Percentiles rank a stretch among this genome's conserved stretches.
Conservation (phyloP, 2,113 vertebrate species). For the Ahaetulla prasina region DNA sequence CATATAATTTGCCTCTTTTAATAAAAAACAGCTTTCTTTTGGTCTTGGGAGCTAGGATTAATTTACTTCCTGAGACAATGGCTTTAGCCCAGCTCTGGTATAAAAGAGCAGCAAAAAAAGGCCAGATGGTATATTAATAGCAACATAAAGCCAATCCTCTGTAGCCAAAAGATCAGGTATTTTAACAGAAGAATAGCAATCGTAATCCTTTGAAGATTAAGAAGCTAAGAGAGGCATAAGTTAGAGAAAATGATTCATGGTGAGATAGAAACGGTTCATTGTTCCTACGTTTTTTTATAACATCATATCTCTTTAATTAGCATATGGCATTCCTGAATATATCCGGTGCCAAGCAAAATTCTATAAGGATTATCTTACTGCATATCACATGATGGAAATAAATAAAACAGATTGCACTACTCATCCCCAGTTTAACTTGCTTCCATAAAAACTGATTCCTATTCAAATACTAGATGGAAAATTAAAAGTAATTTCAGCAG, state of each 20-base stretch:
- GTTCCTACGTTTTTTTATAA: not conserved
- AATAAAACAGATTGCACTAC: not conserved
- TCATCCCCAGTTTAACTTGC: not conserved
- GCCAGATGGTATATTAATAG: slow-evolving; percentile 62
- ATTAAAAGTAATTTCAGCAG: not conserved
- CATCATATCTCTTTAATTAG: not conserved
- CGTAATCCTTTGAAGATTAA: slow-evolving; percentile 29
- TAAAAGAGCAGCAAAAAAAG: slow-evolving; percentile 51
- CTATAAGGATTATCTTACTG: not conserved
- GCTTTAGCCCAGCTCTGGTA: slow-evolving; percentile 41
- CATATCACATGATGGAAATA: not conserved
- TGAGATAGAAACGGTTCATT: slow-evolving; percentile 1
- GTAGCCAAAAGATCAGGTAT: slow-evolving; percentile 64
- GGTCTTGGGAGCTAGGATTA: slow-evolving; percentile 78
- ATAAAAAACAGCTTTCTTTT: slow-evolving; percentile 84
- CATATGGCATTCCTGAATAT: not conserved
- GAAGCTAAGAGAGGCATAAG: slow-evolving; percentile 53
- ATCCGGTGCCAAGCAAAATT: not conserved
- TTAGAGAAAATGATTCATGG: slow-evolving; percentile 40
- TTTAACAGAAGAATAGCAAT: slow-evolving; percentile 66
- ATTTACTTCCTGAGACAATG: slow-evolving; percentile 64
- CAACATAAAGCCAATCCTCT: slow-evolving; percentile 61
- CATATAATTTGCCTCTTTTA: slow-evolving; percentile 67
- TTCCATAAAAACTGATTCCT: not conserved
- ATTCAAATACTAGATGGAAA: not conserved